These are phyloP conservation scores for Conus canariensis DNA, from an alignment of 2,888 invertebrate genomes.

Conservation along the genomic window DNA sequence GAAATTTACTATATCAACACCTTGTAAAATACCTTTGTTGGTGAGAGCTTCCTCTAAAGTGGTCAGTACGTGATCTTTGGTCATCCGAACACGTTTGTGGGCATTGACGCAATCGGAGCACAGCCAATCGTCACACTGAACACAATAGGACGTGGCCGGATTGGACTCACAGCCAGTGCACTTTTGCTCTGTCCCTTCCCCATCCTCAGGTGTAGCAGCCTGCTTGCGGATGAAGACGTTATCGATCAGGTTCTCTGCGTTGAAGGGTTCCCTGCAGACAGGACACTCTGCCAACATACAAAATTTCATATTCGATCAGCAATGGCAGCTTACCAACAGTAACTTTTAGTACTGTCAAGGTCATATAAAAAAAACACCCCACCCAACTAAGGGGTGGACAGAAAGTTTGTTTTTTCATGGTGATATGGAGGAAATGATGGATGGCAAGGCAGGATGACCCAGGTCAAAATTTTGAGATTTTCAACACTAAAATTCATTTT, in stretches of 20 bases:
- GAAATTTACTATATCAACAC: too few species aligned
- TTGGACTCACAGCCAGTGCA: slow-evolving; percentile 93
- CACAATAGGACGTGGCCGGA: slow-evolving; percentile 89
- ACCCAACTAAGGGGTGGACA: too few species aligned
- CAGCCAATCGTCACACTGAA: slow-evolving; percentile 93
- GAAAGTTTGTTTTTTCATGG: too few species aligned
- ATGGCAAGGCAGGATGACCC: too few species aligned
- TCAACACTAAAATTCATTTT: too few species aligned
- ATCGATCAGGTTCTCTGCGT: slow-evolving; percentile 51
- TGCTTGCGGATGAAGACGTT: slow-evolving; percentile 51
- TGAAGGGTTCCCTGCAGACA: slow-evolving; percentile 49
- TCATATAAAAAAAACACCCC: too few species aligned
- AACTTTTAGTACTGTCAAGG: too few species aligned
- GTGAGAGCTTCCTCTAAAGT: slow-evolving; percentile 57
- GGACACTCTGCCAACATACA: slow-evolving; percentile 47
- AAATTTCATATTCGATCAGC: background rate
- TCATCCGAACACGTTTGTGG: slow-evolving; percentile 76
- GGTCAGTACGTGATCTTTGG: slow-evolving; percentile 75
- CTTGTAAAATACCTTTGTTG: slow-evolving; percentile 14
- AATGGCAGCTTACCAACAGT: too few species aligned
- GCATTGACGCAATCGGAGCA: slow-evolving; percentile 90
- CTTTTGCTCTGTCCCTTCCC: slow-evolving; percentile 49
- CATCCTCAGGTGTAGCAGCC: slow-evolving; percentile 48
- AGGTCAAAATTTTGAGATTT: too few species aligned
- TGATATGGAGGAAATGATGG: too few species aligned